Base-by-base conservation (phyloP, 2,888 invertebrate species). In the Agelastica alni region DNA sequence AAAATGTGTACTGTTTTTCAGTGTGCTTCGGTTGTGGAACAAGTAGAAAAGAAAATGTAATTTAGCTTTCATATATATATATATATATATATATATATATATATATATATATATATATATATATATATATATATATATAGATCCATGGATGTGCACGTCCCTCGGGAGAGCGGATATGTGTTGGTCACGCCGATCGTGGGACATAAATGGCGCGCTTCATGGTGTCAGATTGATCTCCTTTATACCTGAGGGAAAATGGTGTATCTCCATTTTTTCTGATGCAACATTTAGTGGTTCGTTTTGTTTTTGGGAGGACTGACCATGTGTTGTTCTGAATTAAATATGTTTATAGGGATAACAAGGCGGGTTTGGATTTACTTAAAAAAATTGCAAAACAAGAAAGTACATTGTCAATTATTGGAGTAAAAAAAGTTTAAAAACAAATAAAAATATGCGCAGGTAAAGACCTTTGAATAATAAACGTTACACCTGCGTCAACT, bases 141-240 rank as follows among this genome's bases (percentile, higher is more conserved):
- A n/a, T 61, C 58, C 56, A 61, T 59, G 61, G 52, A 56, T 59
- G 61, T 55, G 51, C 52, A 45, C 42, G 52, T 53, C 49, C 51
- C 61, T 61, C 53, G 22, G 12, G 61, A 59, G 58, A 51, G 45
- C 10, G 55, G 55, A 58, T 54, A 58, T 60, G 54, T 48, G 26
- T 44, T 49, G 56, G 53, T 52, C 56, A 56, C 44, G 56, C 48
- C 43, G 56, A 41, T 32, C 43, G 51, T 53, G 54, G 43, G 55
- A 58, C 58, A 54, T 58, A 60, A 58, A 61, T 59, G 61, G 59
- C 46, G 28, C 51, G 54, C 53, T 60, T 65, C 62, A 62, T 56
- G 41, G 58, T 47, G 45, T 44, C 57, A 57, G 61, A 65, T 63
- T 61, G 61, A 44, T 39, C 43, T n/a, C 32, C 44, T 48, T 45